Conservation (phyloP, 2,888 invertebrate genomes). For the Seira musarum region DNA sequence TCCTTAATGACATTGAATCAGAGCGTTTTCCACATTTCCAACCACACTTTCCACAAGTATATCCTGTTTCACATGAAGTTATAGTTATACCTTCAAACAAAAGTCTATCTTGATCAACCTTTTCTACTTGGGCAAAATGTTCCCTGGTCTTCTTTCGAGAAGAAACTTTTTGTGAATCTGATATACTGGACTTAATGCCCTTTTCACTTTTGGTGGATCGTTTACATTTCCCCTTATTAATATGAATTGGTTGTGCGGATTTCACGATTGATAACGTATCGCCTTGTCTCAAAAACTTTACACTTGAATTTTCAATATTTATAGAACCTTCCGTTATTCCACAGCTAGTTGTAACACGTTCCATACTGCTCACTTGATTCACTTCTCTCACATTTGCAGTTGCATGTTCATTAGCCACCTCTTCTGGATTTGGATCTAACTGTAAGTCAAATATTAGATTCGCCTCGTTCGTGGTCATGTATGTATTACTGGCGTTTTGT, state of each 20-base stretch:
- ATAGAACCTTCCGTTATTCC: neutral
- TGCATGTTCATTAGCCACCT: neutral
- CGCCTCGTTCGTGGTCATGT: too few relatives aligned
- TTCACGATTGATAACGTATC: neutral
- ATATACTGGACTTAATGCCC: neutral
- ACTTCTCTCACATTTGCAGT: too few relatives aligned
- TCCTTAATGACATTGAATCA: neutral
- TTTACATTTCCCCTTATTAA: neutral
- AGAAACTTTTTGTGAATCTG: neutral
- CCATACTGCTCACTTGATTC: too few relatives aligned
- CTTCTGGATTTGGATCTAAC: neutral
- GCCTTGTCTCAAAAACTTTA: neutral
- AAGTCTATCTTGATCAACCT: neutral
- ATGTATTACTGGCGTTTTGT: too few relatives aligned
- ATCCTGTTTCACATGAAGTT: neutral
- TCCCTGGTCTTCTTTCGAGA: conserved; percentile 9
- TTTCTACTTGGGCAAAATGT: conserved; percentile 24
- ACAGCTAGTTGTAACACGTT: neutral
- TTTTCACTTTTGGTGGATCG: neutral
- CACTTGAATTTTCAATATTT: neutral
- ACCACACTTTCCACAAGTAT: conserved; percentile 18
- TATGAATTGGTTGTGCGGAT: neutral
- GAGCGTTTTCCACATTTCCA: conserved; percentile 13
- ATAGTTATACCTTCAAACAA: conserved; percentile 32
- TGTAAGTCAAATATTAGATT: neutral